A percentile compares a stretch with the other conserved stretches of the same genome.
Conservation (phyloP, 2,797 vertebrate species). For the Enoplosus armatus region DNA sequence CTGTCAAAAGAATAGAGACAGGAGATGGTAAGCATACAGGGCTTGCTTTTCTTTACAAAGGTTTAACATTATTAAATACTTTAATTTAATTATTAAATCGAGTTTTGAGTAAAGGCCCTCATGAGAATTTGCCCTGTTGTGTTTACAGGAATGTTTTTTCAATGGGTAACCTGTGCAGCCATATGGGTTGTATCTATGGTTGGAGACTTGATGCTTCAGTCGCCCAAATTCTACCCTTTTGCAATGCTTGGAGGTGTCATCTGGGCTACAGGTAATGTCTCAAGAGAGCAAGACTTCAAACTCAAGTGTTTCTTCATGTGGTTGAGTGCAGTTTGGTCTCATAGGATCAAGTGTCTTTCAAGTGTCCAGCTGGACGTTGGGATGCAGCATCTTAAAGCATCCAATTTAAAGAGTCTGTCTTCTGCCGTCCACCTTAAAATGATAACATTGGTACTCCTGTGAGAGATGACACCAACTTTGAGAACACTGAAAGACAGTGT, state of each 20-base stretch:
- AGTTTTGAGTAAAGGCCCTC: too few species aligned
- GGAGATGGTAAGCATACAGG: constrained; percentile 89
- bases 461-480: background rate
- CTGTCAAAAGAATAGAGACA: constrained; percentile 91
- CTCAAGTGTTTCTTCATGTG: background rate
- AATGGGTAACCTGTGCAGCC: constrained; percentile 92
- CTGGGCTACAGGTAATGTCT: constrained; percentile 93
- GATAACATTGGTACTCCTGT: background rate
- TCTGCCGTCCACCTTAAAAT: background rate
- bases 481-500: background rate
- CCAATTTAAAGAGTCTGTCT: background rate
- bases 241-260: constrained; percentile 93
- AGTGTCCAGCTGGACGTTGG: background rate
- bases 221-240: constrained; percentile 90
- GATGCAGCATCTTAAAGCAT: background rate
- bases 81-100: too few species aligned
- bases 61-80: too few species aligned
- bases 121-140: background rate
- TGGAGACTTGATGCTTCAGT: constrained; percentile 86
- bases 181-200: constrained; percentile 90
- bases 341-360: background rate
- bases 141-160: constrained; percentile 93
- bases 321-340: background rate
- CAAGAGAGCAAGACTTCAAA: background rate
- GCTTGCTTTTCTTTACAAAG: background rate